Evolutionary conservation across 2,113 vertebrate genomes (phyloP), one percentile per base, ranked within the genome.

Genomic region (Callospermophilus lateralis): DNA sequence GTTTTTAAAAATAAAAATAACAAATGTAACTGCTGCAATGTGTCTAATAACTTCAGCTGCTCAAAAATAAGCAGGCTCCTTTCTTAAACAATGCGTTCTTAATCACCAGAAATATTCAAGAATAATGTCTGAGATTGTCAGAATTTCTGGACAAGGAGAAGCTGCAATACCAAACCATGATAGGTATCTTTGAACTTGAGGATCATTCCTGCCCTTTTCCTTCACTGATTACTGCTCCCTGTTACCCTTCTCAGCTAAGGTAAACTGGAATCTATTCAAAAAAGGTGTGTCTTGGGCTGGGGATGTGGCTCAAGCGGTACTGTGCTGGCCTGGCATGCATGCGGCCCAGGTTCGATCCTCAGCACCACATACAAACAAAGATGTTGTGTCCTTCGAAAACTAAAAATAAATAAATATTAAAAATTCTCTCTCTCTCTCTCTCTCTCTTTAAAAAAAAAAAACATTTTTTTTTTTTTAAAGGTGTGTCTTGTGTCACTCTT

Each of bases 91-190:
- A 19, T 42, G 51, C 51, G 17, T 26, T 72, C 34, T 74, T 86
- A 37, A 45, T 67, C 20, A 39, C 65, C 34, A 24, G 79, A 93
- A 77, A 39, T 51, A 37, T 13, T 74, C 28, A 42, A 68, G 51
- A 92, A 89, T 24, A 48, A n/a, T 16, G n/a, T 87, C 92, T 78
- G 76, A 96, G 39, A 77, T 51, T 6, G 30, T 74, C 58, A 76
- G 30, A 30, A 32, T 74, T 92, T 51, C 83, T 63, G 30, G 48
- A 34, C 20, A 8, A 93, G 78, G 63, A 1, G 26, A 79, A 61
- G 19, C 63, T 63, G 34, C n/a, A 32, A 84, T 39, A 3, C 28
- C 37, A 74, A 61, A n/a, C 58, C 13, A 13, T 70, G 65, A 76
- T 5, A 15, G 83, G 19, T 2, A 22, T 53, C 85, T 87, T 63